These are phyloP conservation scores for Polia nebulosa DNA, from an alignment of 2,888 invertebrate genomes.

Conservation along the genomic window DNA sequence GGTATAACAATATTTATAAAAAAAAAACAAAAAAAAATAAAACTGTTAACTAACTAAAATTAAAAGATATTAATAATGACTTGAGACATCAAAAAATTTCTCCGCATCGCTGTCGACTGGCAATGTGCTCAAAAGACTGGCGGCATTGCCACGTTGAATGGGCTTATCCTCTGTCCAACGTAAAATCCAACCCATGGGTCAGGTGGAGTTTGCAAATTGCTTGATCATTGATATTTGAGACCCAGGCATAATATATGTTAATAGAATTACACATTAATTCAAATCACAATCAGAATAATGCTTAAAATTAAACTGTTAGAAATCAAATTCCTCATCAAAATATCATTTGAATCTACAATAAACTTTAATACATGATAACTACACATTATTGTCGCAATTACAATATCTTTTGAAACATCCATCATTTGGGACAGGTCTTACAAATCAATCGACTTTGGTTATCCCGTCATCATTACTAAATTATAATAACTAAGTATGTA, in stretches of 20 bases:
- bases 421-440: conserved; percentile 65
- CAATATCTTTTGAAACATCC: conserved; percentile 58
- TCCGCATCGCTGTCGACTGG: no score
- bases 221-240: neutral
- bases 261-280: neutral
- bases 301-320: neutral
- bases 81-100: no score
- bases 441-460: conserved; percentile 66
- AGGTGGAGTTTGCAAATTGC: neutral
- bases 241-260: neutral
- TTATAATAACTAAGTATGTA: conserved; percentile 43
- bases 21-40: no score
- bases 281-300: neutral
- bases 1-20: no score
- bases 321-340: conserved; percentile 8
- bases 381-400: conserved; percentile 41
- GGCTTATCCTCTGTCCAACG: no score
- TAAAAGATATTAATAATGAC: no score
- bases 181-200: no score
- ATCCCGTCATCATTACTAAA: conserved; percentile 63
- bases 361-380: conserved; percentile 19
- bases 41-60: neutral
- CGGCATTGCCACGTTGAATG: no score
- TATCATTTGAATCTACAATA: conserved; percentile 4
- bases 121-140: no score